These are phyloP conservation scores for Morpho deidamia DNA, from an alignment of 2,888 invertebrate species.

Conservation along the genomic window DNA sequence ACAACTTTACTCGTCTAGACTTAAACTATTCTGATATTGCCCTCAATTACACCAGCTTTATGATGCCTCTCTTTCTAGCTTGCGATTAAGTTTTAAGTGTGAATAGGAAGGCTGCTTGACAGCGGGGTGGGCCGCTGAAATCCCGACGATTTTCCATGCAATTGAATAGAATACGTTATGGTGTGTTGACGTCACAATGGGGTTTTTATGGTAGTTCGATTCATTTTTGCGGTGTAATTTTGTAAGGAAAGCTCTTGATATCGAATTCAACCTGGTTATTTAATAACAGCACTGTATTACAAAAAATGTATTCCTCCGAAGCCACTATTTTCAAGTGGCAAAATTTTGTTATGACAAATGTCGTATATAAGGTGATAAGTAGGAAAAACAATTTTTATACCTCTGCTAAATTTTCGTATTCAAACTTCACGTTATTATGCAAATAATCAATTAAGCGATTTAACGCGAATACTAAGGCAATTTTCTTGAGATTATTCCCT, in stretches of 20 bases:
- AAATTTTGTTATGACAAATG: too few species aligned
- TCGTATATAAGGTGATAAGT: too few species aligned
- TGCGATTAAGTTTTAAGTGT: slow-evolving; percentile 13
- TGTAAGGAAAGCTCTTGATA: not conserved
- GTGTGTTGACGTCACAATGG: slow-evolving; percentile 58
- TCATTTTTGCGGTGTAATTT: slow-evolving; percentile 20
- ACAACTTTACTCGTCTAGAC: slow-evolving; percentile 68
- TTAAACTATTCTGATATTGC: slow-evolving; percentile 69
- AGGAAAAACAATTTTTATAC: too few species aligned
- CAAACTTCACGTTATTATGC: too few species aligned
- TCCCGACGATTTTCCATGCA: slow-evolving; percentile 69
- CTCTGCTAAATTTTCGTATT: too few species aligned
- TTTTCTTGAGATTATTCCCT: too few species aligned
- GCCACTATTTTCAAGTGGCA: too few species aligned
- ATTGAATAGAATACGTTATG: slow-evolving; percentile 70
- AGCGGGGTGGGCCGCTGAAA: slow-evolving; percentile 53
- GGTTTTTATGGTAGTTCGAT: slow-evolving; percentile 45
- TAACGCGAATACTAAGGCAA: too few species aligned
- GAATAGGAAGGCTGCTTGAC: slow-evolving; percentile 34
- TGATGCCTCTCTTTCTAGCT: slow-evolving; percentile 37
- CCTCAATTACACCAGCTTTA: slow-evolving; percentile 56
- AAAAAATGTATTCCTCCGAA: too few species aligned
- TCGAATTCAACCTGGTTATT: too few species aligned
- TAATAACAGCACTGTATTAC: too few species aligned
- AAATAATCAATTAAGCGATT: too few species aligned